Base-by-base conservation (phyloP, 1,140 invertebrate species). In the Heliothis subflexa region DNA sequence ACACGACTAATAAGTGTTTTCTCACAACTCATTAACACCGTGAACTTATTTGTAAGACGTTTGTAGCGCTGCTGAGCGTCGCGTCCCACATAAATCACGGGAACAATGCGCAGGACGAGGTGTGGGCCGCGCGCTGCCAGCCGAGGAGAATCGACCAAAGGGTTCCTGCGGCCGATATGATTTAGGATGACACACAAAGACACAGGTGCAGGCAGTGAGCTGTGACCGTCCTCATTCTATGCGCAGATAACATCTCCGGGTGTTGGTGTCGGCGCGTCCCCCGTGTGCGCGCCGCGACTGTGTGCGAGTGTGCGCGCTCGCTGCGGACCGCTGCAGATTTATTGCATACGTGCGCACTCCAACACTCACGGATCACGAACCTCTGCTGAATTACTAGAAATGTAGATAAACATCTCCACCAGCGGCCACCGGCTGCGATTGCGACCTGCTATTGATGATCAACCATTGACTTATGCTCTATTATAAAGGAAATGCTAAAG, bases 41-140 rank as follows among this genome's bases (percentile, higher is more conserved):
- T 45, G 7, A 40, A 45, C 25, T 33, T 62, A 45, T 16, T 40
- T 33, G 25, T 45, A 40, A 33, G 25, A 45, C 12, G 3, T 16
- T 45, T 33, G 13, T 47, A 78, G 28, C 16, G 45, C 5, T 55
- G 50, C 47, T 55, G 25, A 55, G 50, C 25, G 3, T 13, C 68
- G 16, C 33, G 78, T 84, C 83, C 54, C 74, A 83, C 81, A 84
- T 84, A 81, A 84, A 82, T 83, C 81, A 81, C 7, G 61, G 12
- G 62, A 16, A 78, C 64, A 82, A 73, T 79, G 57, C 61, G 61
- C 61, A 62, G 40, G 75, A 13, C 50, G 50, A 52, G 10, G 70
- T 40, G 25, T 33, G 45, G 55, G 55, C 64, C 18, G 49, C 50
- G 49, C 54, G 77, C 72, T 16, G 66, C 40, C 52, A 28, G 47